Evolutionary conservation across 2,888 invertebrate genomes (phyloP).

Genomic region (Cabera pusaria): DNA sequence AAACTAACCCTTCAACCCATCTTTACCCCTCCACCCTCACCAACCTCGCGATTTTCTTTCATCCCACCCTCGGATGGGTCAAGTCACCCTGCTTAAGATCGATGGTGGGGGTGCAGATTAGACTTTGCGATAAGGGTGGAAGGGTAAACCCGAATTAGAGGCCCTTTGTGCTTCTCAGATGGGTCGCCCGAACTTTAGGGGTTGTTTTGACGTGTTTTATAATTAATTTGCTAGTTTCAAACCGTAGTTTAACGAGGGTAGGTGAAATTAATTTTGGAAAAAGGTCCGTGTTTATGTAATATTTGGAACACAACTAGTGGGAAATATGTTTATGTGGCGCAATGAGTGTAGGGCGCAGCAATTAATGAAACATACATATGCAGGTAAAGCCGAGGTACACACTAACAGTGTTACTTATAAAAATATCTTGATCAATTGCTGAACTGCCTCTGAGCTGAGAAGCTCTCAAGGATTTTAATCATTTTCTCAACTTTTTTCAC

Average conservation of each 20-base stretch:
- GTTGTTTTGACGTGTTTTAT: slow-evolving; percentile 81
- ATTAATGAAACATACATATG: no score
- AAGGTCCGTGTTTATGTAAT: slow-evolving; percentile 36
- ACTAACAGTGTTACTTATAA: no score
- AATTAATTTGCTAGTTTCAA: slow-evolving; percentile 82
- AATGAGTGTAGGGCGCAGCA: no score
- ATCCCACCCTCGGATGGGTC: slow-evolving; percentile 67
- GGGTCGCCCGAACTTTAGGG: slow-evolving; percentile 68
- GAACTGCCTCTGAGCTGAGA: no score
- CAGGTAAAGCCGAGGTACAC: no score
- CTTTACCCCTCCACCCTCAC: slow-evolving; percentile 51
- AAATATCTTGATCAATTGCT: no score
- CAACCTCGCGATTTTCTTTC: slow-evolving; percentile 76
- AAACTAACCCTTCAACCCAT: slow-evolving; percentile 71
- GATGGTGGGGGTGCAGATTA: slow-evolving; percentile 76
- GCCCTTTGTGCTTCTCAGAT: slow-evolving; percentile 77
- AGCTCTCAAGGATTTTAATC: no score
- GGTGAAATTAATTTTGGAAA: slow-evolving; percentile 62
- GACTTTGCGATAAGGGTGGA: slow-evolving; percentile 77
- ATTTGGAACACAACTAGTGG: no score
- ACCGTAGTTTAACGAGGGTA: slow-evolving; percentile 71
- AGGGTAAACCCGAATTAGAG: slow-evolving; percentile 68
- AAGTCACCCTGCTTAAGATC: slow-evolving; percentile 82
- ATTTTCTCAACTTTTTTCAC: no score
- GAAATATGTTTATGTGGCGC: no score